Conservation (phyloP, 2,888 invertebrate genomes). For the Lithophane semibrunnea region DNA sequence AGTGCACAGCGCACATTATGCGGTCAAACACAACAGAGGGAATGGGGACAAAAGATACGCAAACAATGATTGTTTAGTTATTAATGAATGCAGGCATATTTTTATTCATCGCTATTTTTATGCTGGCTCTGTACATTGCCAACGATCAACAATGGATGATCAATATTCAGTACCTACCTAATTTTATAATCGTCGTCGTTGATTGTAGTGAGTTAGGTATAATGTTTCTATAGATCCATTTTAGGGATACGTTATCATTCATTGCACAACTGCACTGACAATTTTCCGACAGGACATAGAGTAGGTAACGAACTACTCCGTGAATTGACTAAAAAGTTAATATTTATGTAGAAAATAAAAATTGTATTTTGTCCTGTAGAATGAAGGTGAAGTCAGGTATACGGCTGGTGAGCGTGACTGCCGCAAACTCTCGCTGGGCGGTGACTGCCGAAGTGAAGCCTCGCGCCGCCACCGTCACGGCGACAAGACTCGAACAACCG, state of each 20-base stretch:
- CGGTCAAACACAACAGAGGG: constrained; percentile 9
- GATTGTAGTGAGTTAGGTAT: background rate
- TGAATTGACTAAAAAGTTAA: too few species aligned
- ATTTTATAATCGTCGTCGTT: background rate
- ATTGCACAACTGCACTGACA: too few species aligned
- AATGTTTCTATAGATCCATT: too few species aligned
- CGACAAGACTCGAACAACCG: constrained; percentile 91
- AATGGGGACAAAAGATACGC: constrained; percentile 30
- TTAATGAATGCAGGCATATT: constrained; percentile 38
- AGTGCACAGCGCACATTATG: constrained; percentile 21
- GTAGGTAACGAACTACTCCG: too few species aligned
- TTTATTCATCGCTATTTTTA: constrained; percentile 15
- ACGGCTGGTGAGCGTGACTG: constrained; percentile 95
- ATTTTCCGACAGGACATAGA: too few species aligned
- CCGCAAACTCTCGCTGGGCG: constrained; percentile 95
- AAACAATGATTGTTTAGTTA: constrained; percentile 36
- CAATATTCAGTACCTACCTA: constrained; percentile 28
- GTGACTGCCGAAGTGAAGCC: constrained; percentile 97
- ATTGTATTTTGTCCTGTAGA: constrained; percentile 85
- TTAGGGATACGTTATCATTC: too few species aligned
- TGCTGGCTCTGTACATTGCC: background rate
- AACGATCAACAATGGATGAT: constrained; percentile 43
- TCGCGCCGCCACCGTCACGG: constrained; percentile 97
- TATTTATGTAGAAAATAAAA: too few species aligned
- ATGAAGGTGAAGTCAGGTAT: constrained; percentile 97